These are phyloP conservation scores for Gryllus bimaculatus DNA, from an alignment of 1,140 invertebrate species.

Conservation along the genomic window DNA sequence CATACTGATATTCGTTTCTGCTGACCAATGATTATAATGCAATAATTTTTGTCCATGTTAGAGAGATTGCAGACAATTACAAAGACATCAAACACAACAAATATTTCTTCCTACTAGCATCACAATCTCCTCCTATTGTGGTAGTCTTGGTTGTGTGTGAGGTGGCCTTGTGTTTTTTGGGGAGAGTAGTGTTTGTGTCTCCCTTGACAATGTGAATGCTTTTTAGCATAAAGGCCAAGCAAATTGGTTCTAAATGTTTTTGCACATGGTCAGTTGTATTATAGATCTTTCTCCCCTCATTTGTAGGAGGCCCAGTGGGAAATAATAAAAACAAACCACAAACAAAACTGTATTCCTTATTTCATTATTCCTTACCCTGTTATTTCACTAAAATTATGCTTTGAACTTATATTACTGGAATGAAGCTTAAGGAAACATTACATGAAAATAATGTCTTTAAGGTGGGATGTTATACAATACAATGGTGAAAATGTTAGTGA, in stretches of 20 bases:
- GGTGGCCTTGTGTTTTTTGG: conserved; percentile 12
- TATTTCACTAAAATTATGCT: no score
- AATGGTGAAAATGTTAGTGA: no score
- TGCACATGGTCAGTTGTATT: conserved; percentile 17
- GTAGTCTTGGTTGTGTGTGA: conserved; percentile 15
- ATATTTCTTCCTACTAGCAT: conserved; percentile 6
- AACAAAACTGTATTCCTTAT: background rate
- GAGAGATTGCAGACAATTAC: background rate
- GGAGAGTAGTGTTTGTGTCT: conserved; percentile 8
- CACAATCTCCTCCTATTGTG: conserved; percentile 10
- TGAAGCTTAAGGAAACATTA: no score
- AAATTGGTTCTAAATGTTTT: conserved; percentile 13
- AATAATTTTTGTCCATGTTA: background rate
- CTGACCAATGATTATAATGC: no score
- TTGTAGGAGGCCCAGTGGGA: conserved; percentile 16
- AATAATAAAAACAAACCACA: conserved; percentile 13
- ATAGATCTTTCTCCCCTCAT: conserved; percentile 6
- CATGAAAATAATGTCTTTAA: no score
- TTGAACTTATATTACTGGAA: no score
- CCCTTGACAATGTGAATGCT: background rate
- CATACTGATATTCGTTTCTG: no score
- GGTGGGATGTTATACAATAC: no score
- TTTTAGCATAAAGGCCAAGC: conserved; percentile 16
- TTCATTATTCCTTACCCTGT: background rate
- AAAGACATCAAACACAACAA: background rate